These are phyloP conservation scores for Phylloscopus trochilus DNA, from an alignment of 2,113 vertebrate genomes.

Conservation along the genomic window DNA sequence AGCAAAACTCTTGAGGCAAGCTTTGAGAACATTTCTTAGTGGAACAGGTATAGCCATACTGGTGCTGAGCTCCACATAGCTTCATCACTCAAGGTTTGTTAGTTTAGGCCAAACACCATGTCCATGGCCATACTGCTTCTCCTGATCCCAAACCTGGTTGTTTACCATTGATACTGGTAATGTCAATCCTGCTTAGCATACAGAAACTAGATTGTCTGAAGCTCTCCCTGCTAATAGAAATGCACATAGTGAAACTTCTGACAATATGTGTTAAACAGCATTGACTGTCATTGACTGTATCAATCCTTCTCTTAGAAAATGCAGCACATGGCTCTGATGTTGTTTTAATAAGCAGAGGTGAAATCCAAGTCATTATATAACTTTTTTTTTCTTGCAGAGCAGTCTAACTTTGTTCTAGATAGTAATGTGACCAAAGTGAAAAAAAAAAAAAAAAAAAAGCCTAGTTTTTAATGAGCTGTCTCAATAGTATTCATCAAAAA, in stretches of 20 bases:
- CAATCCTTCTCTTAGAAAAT: not conserved
- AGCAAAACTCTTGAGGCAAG: not conserved
- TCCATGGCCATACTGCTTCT: not conserved
- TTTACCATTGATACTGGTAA: not conserved
- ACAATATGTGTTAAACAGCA: not conserved
- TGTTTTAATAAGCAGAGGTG: conserved; percentile 30
- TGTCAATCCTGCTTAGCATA: not conserved
- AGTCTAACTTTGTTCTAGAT: conserved; percentile 46
- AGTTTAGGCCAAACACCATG: not conserved
- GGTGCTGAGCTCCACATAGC: not conserved
- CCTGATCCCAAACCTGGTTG: not conserved
- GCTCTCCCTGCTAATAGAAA: not conserved
- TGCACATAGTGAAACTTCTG: not conserved
- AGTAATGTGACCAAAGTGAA: conserved; percentile 40
- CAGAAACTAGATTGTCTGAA: not conserved
- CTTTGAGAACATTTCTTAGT: not conserved
- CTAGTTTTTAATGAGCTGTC: conserved; percentile 56
- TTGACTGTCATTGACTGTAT: not conserved
- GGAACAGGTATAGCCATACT: accelerated
- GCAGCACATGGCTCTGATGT: not conserved
- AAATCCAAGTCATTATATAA: conserved; percentile 46
- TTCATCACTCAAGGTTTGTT: not conserved
- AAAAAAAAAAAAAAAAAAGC: not conserved
- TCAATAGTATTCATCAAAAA: conserved; percentile 60
- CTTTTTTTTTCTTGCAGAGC: not conserved